These are phyloP conservation scores for Sycophila sp. DNA, from an alignment of 1,140 invertebrate species.

Conservation along the genomic window DNA sequence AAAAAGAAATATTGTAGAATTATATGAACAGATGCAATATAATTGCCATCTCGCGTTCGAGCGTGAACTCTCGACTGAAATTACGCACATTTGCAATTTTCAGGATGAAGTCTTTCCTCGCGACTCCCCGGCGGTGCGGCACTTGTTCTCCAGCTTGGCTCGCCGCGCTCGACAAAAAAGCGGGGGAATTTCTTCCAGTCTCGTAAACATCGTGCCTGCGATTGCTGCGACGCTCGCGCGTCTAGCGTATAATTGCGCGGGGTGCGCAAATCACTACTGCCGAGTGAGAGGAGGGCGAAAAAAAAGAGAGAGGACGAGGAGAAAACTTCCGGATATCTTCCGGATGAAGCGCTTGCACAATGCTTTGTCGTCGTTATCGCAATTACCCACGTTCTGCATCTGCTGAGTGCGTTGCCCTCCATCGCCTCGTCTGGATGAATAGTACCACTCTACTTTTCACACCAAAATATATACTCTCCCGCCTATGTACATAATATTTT, in stretches of 20 bases:
- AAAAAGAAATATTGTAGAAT: too few relatives aligned
- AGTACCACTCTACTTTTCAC: conserved; percentile 8
- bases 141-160: too few relatives aligned
- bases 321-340: conserved; percentile 37
- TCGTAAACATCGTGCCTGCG: conserved; percentile 32
- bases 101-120: not conserved
- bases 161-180: not conserved
- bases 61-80: too few relatives aligned
- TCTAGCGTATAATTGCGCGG: conserved; percentile 47
- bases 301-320: conserved; percentile 26
- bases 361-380: conserved; percentile 41
- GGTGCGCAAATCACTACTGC: conserved; percentile 45
- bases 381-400: conserved; percentile 45
- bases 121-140: too few relatives aligned
- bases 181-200: conserved; percentile 22
- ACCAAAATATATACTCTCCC: not conserved
- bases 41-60: too few relatives aligned
- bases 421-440: not conserved
- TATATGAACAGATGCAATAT: too few relatives aligned
- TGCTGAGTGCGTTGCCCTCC: conserved; percentile 42
- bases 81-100: conserved; percentile 22
- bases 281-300: conserved; percentile 46
- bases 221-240: conserved; percentile 27
- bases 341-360: conserved; percentile 38
- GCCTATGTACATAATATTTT: not conserved